phyloP scores from a whole-genome alignment of 2,888 invertebrate species.

The Hermaeophaga mercurialis region DNA sequence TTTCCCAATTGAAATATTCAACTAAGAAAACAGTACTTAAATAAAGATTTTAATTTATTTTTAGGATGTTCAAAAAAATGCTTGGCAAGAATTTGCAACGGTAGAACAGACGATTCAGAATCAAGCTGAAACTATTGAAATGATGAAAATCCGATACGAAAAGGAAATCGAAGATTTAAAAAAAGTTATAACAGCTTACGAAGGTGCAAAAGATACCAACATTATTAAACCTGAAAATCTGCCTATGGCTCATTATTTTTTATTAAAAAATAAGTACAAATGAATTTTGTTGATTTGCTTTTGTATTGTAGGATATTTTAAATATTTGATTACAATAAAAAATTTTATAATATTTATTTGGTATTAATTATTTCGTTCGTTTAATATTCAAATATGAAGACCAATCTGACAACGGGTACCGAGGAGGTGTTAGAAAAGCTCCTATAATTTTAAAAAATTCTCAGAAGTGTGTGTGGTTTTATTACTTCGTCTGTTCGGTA shows the following conservation, averaged over 20 bases:
- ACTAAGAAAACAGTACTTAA: too few species aligned
- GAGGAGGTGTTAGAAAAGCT: too few species aligned
- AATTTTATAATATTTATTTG: neutral
- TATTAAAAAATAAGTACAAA: slow-evolving; percentile 53
- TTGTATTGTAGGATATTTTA: neutral
- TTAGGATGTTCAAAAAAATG: slow-evolving; percentile 61
- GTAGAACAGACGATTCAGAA: slow-evolving; percentile 60
- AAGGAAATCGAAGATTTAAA: slow-evolving; percentile 58
- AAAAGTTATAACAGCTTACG: slow-evolving; percentile 58
- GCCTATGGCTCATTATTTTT: slow-evolving; percentile 50
- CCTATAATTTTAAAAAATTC: too few species aligned
- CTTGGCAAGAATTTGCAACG: slow-evolving; percentile 60
- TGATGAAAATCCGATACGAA: slow-evolving; percentile 59
- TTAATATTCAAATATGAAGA: too few species aligned
- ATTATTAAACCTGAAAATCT: slow-evolving; percentile 48
- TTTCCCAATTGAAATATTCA: too few species aligned
- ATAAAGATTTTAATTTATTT: slow-evolving; percentile 17
- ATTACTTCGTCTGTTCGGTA: too few species aligned
- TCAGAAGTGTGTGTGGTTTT: too few species aligned
- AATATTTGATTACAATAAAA: neutral
- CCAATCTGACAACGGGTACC: too few species aligned
- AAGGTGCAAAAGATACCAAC: slow-evolving; percentile 56
- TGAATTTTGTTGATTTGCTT: slow-evolving; percentile 16
- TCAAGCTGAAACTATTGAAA: slow-evolving; percentile 57
- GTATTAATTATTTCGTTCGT: too few species aligned